These are phyloP conservation scores for Drosophila mimica DNA, from an alignment of 2,888 invertebrate species.

Conservation along the genomic window DNA sequence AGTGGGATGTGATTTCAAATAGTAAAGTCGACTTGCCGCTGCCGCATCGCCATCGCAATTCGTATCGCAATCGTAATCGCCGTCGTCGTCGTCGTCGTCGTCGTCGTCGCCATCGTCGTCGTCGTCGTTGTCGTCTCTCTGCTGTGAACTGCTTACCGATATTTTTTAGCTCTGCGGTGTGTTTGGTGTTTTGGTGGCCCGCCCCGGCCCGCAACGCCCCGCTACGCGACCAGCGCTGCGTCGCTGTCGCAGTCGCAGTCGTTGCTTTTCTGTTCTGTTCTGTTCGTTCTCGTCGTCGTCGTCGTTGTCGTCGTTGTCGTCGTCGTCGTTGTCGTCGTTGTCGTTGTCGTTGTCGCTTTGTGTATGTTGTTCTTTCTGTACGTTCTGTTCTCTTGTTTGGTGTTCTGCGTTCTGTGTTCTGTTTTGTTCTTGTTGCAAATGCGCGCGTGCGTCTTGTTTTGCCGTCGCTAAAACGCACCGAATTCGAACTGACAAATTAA, in stretches of 20 bases:
- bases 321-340: conserved; percentile 19
- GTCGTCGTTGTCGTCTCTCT: conserved; percentile 9
- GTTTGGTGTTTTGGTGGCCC: conserved; percentile 43
- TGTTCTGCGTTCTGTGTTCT: conserved; percentile 40
- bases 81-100: conserved; percentile 38
- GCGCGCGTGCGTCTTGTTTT: conserved; percentile 66
- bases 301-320: conserved; percentile 7
- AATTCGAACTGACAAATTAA: conserved; percentile 18
- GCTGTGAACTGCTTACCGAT: conserved; percentile 15
- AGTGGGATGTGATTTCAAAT: conserved; percentile 73
- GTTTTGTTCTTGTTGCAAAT: conserved; percentile 40
- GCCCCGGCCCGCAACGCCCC: conserved; percentile 35
- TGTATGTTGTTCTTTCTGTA: conserved; percentile 31
- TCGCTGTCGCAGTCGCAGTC: conserved; percentile 22
- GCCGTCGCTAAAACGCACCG: conserved; percentile 75
- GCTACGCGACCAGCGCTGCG: conserved; percentile 25
- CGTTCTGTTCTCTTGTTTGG: conserved; percentile 40
- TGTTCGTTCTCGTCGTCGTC: conserved; percentile 10
- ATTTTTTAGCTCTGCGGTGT: conserved; percentile 31
- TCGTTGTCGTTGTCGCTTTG: conserved; percentile 32
- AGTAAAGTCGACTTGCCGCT: conserved; percentile 75
- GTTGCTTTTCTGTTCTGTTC: conserved; percentile 9
- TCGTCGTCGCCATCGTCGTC: conserved; percentile 12
- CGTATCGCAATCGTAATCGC: conserved; percentile 67
- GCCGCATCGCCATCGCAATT: conserved; percentile 76